Evolutionary conservation across 64 coral and sea anemone genomes (phyloP).

Genomic region (Platygyra sinensis): DNA sequence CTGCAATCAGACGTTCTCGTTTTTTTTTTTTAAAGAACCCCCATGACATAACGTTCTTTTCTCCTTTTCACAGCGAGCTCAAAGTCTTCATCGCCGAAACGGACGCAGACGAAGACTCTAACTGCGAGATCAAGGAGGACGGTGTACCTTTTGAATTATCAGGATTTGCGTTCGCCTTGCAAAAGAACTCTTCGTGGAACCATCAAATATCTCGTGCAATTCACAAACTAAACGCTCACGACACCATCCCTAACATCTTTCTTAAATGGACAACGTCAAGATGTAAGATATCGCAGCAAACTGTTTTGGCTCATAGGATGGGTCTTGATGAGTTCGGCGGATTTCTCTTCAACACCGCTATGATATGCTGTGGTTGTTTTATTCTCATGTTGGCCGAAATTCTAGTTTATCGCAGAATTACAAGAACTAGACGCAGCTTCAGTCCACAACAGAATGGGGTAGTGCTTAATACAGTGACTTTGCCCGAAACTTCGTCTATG

Average conservation of each 20-base stretch:
- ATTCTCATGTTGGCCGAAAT: constrained; percentile 70
- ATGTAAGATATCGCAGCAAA: constrained; percentile 56
- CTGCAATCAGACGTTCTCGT: too few species aligned
- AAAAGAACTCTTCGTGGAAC: constrained; percentile 74
- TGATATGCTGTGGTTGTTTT: constrained; percentile 80
- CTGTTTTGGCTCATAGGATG: constrained; percentile 57
- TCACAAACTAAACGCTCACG: constrained; percentile 55
- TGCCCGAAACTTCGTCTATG: constrained; percentile 7
- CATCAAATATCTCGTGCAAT: constrained; percentile 67
- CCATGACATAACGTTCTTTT: neutral
- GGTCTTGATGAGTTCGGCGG: constrained; percentile 82
- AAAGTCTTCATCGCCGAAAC: constrained; percentile 74
- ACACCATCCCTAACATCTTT: constrained; percentile 63
- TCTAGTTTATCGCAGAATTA: constrained; percentile 69
- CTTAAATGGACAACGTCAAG: constrained; percentile 61
- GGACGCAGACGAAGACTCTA: constrained; percentile 52
- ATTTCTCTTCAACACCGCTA: constrained; percentile 88
- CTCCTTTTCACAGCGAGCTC: constrained; percentile 49
- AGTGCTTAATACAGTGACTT: neutral
- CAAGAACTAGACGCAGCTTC: constrained; percentile 52
- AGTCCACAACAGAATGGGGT: constrained; percentile 19
- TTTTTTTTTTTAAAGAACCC: neutral
- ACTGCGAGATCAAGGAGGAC: constrained; percentile 68
- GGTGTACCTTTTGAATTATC: constrained; percentile 48
- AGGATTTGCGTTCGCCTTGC: constrained; percentile 64